phyloP scores from a whole-genome alignment of 2,888 invertebrate species.

The Ichneumon xanthorius region DNA sequence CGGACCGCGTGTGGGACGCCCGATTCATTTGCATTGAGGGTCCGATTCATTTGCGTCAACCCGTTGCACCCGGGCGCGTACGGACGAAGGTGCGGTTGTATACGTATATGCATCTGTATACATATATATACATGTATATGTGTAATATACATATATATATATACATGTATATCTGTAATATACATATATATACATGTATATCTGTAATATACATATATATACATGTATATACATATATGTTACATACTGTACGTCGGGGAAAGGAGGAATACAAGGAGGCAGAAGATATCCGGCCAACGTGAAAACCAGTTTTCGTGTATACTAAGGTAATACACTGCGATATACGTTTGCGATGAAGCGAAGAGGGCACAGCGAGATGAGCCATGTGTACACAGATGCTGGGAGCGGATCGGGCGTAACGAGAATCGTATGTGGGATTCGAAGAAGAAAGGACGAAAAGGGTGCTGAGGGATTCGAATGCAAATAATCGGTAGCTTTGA shows the following conservation, averaged over 20 bases:
- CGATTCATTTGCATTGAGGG: slow-evolving; percentile 28
- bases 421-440: slow-evolving; percentile 4
- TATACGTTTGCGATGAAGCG: slow-evolving; percentile 19
- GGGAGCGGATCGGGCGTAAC: slow-evolving; percentile 13
- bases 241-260: not conserved
- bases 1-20: slow-evolving; percentile 31
- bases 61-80: slow-evolving; percentile 34
- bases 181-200: not conserved
- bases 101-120: slow-evolving; percentile 1
- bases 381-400: not conserved
- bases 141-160: not conserved
- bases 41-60: slow-evolving; percentile 25
- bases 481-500: too few relatives aligned
- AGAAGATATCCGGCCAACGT: slow-evolving; percentile 35
- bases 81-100: slow-evolving; percentile 42
- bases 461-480: too few relatives aligned
- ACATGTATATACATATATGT: not conserved
- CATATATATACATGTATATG: not conserved
- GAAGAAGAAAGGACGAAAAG: not conserved
- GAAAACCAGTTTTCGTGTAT: slow-evolving; percentile 41
- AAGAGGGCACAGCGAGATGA: slow-evolving; percentile 17
- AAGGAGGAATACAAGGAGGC: slow-evolving; percentile 28
- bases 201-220: slow-evolving; percentile 1
- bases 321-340: slow-evolving; percentile 7
- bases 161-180: too few relatives aligned